Conservation (phyloP, 2,113 vertebrate species). For the Anarrhichthys ocellatus region DNA sequence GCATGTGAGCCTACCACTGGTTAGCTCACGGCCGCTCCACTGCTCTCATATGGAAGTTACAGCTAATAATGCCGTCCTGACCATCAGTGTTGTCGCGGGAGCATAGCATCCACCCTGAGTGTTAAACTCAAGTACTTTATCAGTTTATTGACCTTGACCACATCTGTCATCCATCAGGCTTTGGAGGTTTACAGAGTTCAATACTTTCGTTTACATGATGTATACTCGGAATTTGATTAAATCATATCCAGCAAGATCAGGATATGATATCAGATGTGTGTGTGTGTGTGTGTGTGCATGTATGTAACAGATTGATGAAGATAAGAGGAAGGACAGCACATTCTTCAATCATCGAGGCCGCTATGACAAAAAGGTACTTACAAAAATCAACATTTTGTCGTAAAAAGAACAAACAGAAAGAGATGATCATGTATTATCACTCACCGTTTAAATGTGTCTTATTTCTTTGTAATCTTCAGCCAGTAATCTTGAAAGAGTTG, state of each 20-base stretch:
- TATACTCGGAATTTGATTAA: neutral
- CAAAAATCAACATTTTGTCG: neutral
- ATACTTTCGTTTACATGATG: neutral
- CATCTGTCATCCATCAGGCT: neutral
- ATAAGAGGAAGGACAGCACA: slow-evolving; percentile 88
- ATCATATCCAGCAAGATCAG: neutral
- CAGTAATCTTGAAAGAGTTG: slow-evolving; percentile 94
- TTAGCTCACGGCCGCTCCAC: too few relatives aligned
- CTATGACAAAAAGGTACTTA: slow-evolving; percentile 94
- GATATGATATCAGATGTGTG: slow-evolving; percentile 15
- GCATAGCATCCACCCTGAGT: too few relatives aligned
- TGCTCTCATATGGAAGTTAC: too few relatives aligned
- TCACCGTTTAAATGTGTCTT: neutral
- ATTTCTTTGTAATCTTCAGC: slow-evolving; percentile 74
- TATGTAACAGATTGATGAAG: slow-evolving; percentile 91
- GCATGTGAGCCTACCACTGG: too few relatives aligned
- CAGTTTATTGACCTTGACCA: neutral
- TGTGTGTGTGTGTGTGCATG: slow-evolving; percentile 42
- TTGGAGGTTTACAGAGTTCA: neutral
- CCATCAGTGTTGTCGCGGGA: too few relatives aligned
- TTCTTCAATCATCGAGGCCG: slow-evolving; percentile 87
- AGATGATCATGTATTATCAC: neutral
- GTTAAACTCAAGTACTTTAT: neutral
- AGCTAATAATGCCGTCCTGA: neutral
- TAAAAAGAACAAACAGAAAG: neutral